A percentile compares a stretch with the other conserved stretches of the same genome.
phyloP scores from a whole-genome alignment of 2,797 vertebrate genomes.

The Antennarius maculatus region DNA sequence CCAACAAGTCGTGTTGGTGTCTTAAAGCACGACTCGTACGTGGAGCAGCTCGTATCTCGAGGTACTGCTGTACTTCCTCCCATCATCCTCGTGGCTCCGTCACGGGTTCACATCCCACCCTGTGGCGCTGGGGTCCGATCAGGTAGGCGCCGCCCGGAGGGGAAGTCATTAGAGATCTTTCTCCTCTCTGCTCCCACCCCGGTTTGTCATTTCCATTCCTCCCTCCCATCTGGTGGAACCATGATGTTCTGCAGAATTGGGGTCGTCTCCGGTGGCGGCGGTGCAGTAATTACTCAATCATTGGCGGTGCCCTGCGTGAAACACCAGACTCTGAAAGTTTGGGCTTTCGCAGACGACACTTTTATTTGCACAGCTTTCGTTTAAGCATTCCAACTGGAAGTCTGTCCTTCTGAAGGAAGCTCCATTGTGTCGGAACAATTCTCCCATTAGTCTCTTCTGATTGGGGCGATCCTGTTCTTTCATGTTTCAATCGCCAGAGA shows the following conservation, averaged over 20 bases:
- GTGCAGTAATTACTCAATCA: conserved; percentile 43
- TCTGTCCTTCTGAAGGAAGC: neutral
- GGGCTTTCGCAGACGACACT: conserved; percentile 37
- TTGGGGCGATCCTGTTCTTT: conserved; percentile 31
- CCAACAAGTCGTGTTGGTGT: too few relatives aligned
- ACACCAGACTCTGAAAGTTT: conserved; percentile 36
- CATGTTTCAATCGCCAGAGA: conserved; percentile 34
- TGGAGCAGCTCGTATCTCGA: too few relatives aligned
- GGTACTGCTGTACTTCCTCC: neutral
- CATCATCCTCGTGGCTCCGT: neutral
- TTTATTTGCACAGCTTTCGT: conserved; percentile 43
- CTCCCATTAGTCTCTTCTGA: conserved; percentile 28
- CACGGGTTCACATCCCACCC: neutral
- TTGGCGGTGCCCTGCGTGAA: conserved; percentile 29
- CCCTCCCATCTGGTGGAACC: conserved; percentile 11
- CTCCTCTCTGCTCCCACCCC: conserved; percentile 10
- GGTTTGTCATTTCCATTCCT: conserved; percentile 34
- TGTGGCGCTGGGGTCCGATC: neutral
- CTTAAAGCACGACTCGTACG: too few relatives aligned
- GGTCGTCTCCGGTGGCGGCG: conserved; percentile 52
- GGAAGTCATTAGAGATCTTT: neutral
- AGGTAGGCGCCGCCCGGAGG: neutral
- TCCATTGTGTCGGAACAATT: conserved; percentile 27
- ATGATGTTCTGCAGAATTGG: conserved; percentile 48
- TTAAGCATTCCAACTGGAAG: conserved; percentile 11